These are phyloP conservation scores for Tribolium freemani DNA, from an alignment of 2,888 invertebrate species.

Conservation along the genomic window DNA sequence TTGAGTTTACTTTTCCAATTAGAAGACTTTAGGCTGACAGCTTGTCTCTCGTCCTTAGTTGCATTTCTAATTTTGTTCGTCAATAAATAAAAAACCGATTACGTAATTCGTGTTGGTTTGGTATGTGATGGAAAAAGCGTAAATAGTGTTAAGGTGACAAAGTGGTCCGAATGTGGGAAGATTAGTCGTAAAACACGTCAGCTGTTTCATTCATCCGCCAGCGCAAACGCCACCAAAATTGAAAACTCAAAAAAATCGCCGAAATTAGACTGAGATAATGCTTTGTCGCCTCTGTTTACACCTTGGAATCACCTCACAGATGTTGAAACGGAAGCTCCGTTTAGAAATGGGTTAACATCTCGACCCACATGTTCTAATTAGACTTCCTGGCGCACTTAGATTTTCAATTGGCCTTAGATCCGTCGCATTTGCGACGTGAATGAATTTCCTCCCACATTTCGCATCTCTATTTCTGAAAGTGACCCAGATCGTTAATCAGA, in stretches of 20 bases:
- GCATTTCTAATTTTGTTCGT: constrained; percentile 27
- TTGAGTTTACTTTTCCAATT: constrained; percentile 9
- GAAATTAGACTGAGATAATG: neutral
- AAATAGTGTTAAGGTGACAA: constrained; percentile 35
- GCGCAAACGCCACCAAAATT: constrained; percentile 41
- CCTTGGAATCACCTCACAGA: constrained; percentile 1
- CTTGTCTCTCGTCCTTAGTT: constrained; percentile 8
- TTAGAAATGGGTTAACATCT: constrained; percentile 23
- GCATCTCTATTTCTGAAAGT: constrained; percentile 32
- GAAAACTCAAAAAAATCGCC: neutral
- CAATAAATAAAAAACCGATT: constrained; percentile 23
- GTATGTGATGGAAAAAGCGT: constrained; percentile 39
- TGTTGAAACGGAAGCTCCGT: constrained; percentile 10
- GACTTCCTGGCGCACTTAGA: constrained; percentile 6
- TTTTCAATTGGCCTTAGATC: constrained; percentile 4
- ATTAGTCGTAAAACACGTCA: constrained; percentile 36
- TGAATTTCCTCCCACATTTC: constrained; percentile 10
- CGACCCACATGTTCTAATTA: constrained; percentile 22
- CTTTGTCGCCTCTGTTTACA: neutral
- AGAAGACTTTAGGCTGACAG: constrained; percentile 16
- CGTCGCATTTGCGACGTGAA: neutral
- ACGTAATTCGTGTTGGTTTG: constrained; percentile 43
- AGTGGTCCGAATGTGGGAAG: constrained; percentile 23
- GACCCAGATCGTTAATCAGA: constrained; percentile 22
- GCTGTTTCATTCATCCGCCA: constrained; percentile 46